Conservation (phyloP, 2,888 invertebrate species). For the Tetragonisca angustula region DNA sequence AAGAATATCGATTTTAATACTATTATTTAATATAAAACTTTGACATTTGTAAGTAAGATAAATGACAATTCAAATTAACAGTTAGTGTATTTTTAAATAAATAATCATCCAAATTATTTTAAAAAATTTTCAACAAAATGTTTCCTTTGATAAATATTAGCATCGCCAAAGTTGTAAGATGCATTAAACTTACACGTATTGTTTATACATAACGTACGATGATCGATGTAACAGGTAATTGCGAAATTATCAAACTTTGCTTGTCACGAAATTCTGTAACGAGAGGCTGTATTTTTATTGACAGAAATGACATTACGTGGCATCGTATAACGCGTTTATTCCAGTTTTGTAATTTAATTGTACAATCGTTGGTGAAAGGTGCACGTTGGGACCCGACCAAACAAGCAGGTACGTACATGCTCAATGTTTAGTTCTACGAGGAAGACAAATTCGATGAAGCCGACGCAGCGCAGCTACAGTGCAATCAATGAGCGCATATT, state of each 20-base stretch:
- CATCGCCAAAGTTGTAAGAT: slow-evolving; percentile 10
- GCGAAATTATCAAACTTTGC: slow-evolving; percentile 15
- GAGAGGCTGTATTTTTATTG: slow-evolving; percentile 1
- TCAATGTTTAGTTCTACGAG: slow-evolving; percentile 39
- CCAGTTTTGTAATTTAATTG: slow-evolving; percentile 33
- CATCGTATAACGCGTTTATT: slow-evolving; percentile 23
- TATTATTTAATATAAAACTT: not conserved
- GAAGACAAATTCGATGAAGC: slow-evolving; percentile 53
- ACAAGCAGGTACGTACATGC: slow-evolving; percentile 35
- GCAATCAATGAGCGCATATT: slow-evolving; percentile 78
- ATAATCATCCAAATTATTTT: not conserved
- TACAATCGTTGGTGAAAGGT: slow-evolving; percentile 40
- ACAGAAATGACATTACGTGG: slow-evolving; percentile 28
- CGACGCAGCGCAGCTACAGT: slow-evolving; percentile 70
- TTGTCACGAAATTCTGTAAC: slow-evolving; percentile 26
- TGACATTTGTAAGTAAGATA: not conserved
- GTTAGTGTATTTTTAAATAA: not conserved
- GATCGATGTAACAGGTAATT: slow-evolving; percentile 24
- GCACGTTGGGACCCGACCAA: slow-evolving; percentile 14
- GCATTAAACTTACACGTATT: slow-evolving; percentile 33
- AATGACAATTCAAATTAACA: not conserved
- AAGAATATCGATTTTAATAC: not conserved
- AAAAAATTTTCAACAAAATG: not conserved
- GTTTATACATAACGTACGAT: slow-evolving; percentile 12
- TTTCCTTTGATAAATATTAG: not conserved